Evolutionary conservation across 2,888 invertebrate species (phyloP).

Genomic region (Odontothrips loti): DNA sequence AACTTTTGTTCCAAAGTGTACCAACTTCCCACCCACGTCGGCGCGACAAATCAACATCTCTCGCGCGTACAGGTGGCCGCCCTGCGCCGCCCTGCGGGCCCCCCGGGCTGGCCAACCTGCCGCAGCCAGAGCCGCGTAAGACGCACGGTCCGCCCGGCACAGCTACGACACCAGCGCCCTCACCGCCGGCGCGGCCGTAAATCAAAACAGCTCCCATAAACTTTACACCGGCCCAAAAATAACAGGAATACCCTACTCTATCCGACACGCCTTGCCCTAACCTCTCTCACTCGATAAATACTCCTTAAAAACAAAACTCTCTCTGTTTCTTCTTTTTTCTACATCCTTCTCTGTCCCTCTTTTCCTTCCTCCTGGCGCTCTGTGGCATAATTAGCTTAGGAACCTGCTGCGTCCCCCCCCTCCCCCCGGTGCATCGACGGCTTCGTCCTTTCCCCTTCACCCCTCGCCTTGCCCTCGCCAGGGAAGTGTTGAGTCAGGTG

Average conservation of each 20-base stretch:
- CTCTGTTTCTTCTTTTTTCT: constrained; percentile 7
- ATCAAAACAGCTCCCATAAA: not conserved
- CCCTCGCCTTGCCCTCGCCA: not conserved
- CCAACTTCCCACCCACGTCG: too few relatives aligned
- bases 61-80: too few relatives aligned
- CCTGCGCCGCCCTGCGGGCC: too few relatives aligned
- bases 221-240: not conserved
- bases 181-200: not conserved
- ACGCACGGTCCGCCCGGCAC: not conserved
- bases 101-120: too few relatives aligned
- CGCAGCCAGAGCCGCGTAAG: not conserved
- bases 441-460: not conserved
- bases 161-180: not conserved
- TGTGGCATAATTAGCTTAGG: constrained; percentile 6
- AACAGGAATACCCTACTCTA: not conserved
- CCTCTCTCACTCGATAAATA: not conserved
- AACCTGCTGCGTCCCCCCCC: constrained; percentile 3
- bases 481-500: constrained; percentile 25
- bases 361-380: not conserved
- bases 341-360: not conserved
- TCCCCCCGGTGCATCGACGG: not conserved
- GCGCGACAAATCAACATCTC: too few relatives aligned
- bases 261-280: not conserved
- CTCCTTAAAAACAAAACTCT: constrained; percentile 4
- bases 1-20: too few relatives aligned